Evolutionary conservation across 92 coral and sea anemone genomes (phyloP).

Genomic region (Porites evermanni): DNA sequence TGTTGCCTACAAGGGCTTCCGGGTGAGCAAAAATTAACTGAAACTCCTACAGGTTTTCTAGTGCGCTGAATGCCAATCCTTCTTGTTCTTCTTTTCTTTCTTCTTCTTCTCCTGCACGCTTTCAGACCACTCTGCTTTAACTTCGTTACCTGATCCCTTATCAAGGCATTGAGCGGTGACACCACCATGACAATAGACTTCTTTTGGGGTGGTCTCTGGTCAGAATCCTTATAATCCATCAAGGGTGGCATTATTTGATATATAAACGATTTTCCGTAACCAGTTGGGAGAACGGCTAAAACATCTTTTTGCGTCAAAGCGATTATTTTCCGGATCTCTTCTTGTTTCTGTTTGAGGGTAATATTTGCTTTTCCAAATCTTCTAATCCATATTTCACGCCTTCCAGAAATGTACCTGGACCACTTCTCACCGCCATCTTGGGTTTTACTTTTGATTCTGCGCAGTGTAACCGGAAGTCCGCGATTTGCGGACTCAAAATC

Average conservation of each 20-base stretch:
- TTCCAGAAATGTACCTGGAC: not conserved
- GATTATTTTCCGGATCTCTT: conserved; percentile 14
- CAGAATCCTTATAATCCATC: conserved; percentile 36
- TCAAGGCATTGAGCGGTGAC: conserved; percentile 40
- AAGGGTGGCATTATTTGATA: conserved; percentile 30
- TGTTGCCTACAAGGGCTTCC: not conserved
- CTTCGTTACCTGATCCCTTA: conserved; percentile 38
- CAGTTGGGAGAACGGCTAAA: conserved; percentile 19
- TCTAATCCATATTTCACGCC: conserved; percentile 6
- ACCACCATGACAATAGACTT: conserved; percentile 30
- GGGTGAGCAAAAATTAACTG: too few species aligned
- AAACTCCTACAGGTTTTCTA: not conserved
- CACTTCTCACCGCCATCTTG: conserved; percentile 4
- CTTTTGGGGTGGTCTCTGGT: not conserved
- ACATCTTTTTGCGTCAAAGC: conserved; percentile 20
- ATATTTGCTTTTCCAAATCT: not conserved
- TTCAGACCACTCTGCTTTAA: conserved; percentile 39
- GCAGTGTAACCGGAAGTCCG: too few species aligned
- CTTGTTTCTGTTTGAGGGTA: conserved; percentile 9
- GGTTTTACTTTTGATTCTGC: too few species aligned
- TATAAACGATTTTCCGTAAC: conserved; percentile 23
- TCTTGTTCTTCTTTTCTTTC: conserved; percentile 6
- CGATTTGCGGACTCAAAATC: too few species aligned
- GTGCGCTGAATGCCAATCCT: not conserved
- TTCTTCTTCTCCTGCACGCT: not conserved